These are phyloP conservation scores for Ophioninae sp. DNA, from an alignment of 2,888 invertebrate genomes.

Conservation along the genomic window DNA sequence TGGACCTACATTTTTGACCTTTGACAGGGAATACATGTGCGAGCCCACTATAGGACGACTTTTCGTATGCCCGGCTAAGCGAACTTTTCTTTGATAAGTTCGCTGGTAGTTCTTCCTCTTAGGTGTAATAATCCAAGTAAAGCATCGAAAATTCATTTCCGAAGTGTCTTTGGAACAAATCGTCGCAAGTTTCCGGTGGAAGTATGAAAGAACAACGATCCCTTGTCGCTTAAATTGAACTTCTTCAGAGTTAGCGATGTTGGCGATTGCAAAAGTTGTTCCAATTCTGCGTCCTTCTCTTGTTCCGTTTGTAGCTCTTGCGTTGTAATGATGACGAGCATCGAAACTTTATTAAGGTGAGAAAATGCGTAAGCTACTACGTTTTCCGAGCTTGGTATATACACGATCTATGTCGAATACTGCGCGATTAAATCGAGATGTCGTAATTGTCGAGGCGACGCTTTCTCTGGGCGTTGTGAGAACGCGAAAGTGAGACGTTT, in stretches of 20 bases:
- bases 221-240: background rate
- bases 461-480: constrained; percentile 10
- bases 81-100: constrained; percentile 63
- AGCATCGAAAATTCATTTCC: constrained; percentile 52
- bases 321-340: constrained; percentile 53
- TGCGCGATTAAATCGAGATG: constrained; percentile 27
- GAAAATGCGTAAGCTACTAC: constrained; percentile 64
- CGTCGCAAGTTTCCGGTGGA: constrained; percentile 53
- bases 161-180: constrained; percentile 55
- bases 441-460: constrained; percentile 24
- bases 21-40: constrained; percentile 72
- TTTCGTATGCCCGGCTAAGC: constrained; percentile 68
- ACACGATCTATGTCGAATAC: constrained; percentile 50
- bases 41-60: constrained; percentile 68
- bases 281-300: constrained; percentile 51
- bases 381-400: constrained; percentile 62
- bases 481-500: constrained; percentile 27
- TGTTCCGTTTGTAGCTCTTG: constrained; percentile 51
- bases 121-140: constrained; percentile 62
- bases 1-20: constrained; percentile 71
- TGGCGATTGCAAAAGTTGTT: constrained; percentile 18
- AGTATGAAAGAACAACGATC: constrained; percentile 50
- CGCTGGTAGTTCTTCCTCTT: constrained; percentile 56
- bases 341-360: constrained; percentile 51
- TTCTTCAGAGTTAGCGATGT: constrained; percentile 32